These are phyloP conservation scores for Puma concolor DNA, from an alignment of 2,113 vertebrate genomes.

Conservation along the genomic window DNA sequence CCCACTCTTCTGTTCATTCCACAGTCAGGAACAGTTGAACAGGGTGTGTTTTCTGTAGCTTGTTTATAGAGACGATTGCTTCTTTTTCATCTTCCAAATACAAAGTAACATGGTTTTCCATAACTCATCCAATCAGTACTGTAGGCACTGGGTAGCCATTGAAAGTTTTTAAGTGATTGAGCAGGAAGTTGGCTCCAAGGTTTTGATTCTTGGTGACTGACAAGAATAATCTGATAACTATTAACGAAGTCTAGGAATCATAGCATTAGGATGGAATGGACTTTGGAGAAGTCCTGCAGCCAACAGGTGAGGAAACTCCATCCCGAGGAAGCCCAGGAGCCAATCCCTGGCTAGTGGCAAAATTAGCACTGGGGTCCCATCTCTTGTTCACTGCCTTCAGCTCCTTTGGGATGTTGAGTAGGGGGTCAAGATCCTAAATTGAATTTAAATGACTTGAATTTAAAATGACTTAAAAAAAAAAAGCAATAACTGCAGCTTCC, in stretches of 20 bases:
- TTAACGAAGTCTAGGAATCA: neutral
- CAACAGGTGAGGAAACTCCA: rapidly evolving
- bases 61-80: neutral
- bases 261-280: rapidly evolving
- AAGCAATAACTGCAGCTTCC: neutral
- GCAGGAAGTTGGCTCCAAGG: neutral
- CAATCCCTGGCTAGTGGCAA: neutral
- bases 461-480: neutral
- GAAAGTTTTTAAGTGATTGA: neutral
- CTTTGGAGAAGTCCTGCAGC: neutral
- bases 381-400: neutral
- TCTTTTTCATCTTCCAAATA: neutral
- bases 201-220: neutral
- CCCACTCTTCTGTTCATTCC: neutral
- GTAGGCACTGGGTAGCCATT: neutral
- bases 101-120: neutral
- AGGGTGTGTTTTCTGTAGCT: neutral
- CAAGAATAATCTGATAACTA: neutral
- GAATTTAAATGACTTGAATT: neutral
- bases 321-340: neutral
- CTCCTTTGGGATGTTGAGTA: neutral
- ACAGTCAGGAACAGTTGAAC: neutral
- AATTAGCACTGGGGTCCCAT: neutral
- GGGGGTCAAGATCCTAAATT: neutral
- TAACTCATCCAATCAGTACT: neutral